These are phyloP conservation scores for Pyrgus malvae DNA, from an alignment of 2,888 invertebrate species.

Conservation along the genomic window DNA sequence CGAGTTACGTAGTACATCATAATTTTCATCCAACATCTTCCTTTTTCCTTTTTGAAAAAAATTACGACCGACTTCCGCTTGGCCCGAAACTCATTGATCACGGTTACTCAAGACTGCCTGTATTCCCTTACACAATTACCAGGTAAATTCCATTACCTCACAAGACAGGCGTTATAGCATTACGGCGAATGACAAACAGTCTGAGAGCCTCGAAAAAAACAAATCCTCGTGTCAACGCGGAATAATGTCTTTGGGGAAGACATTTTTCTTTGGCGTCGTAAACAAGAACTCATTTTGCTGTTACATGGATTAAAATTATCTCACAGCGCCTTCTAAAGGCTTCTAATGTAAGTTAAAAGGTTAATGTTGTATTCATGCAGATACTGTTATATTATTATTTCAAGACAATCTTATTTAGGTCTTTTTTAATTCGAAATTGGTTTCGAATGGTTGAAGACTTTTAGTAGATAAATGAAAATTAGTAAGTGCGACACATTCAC, in stretches of 20 bases:
- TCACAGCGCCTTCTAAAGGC: slow-evolving; percentile 15
- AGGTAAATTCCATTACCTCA: slow-evolving; percentile 31
- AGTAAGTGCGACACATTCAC: too few relatives aligned
- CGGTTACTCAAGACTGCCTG: slow-evolving; percentile 6
- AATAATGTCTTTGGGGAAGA: slow-evolving; percentile 48
- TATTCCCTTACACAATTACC: slow-evolving; percentile 26
- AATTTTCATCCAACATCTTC: too few relatives aligned
- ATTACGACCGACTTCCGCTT: too few relatives aligned
- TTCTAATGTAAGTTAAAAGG: too few relatives aligned
- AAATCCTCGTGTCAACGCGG: slow-evolving; percentile 63
- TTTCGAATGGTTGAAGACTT: too few relatives aligned
- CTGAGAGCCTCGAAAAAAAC: slow-evolving; percentile 47
- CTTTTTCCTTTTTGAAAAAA: too few relatives aligned
- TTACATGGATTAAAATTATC: slow-evolving; percentile 24
- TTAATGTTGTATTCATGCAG: too few relatives aligned
- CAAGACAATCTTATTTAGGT: too few relatives aligned
- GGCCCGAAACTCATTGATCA: slow-evolving; percentile 18
- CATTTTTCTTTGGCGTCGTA: slow-evolving; percentile 51
- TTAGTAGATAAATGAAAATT: too few relatives aligned
- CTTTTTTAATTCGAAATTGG: too few relatives aligned
- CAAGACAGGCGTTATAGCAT: slow-evolving; percentile 24
- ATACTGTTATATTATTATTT: too few relatives aligned
- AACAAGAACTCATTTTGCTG: slow-evolving; percentile 36
- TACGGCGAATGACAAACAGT: slow-evolving; percentile 32
- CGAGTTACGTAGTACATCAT: too few relatives aligned